Percentiles rank a stretch among this genome's conserved stretches.
Conservation (phyloP, 1,140 invertebrate genomes). For the Metaphire vulgaris region DNA sequence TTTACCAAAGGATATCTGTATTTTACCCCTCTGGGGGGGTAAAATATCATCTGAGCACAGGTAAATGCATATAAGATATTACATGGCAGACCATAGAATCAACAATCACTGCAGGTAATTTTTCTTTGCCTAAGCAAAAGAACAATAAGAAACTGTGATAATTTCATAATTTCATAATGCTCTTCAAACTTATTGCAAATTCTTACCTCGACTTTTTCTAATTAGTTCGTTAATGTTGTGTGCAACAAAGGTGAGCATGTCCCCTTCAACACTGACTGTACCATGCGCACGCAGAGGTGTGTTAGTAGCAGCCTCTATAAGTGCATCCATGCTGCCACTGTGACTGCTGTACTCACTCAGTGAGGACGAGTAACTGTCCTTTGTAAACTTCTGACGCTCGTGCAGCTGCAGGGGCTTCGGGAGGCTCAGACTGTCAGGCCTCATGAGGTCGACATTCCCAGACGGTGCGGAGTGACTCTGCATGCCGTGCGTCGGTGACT, state of each 20-base stretch:
- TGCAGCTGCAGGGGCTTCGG: slow-evolving; percentile 34
- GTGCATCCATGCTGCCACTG: slow-evolving; percentile 22
- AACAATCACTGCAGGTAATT: no score
- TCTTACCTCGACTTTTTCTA: slow-evolving; percentile 61
- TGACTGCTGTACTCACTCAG: slow-evolving; percentile 13
- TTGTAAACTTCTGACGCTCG: slow-evolving; percentile 26
- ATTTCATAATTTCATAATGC: no score
- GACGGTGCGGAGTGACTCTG: not conserved
- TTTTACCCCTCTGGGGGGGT: no score
- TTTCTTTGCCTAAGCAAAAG: no score
- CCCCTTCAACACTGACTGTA: slow-evolving; percentile 72
- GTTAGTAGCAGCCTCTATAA: slow-evolving; percentile 12
- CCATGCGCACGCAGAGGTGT: slow-evolving; percentile 52
- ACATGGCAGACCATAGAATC: no score
- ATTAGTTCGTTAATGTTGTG: slow-evolving; percentile 83
- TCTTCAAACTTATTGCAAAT: no score
- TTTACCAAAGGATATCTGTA: no score
- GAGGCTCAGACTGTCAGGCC: slow-evolving; percentile 39
- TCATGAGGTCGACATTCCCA: not conserved
- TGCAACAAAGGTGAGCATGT: slow-evolving; percentile 85
- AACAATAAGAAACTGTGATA: no score
- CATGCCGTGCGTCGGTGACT: not conserved
- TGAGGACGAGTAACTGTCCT: slow-evolving; percentile 6
- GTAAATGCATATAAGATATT: no score
- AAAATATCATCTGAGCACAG: no score